Percentiles rank a stretch among this genome's conserved stretches.
Conservation (phyloP, 1,140 invertebrate genomes). For the Pygmarrhopalites habei region DNA sequence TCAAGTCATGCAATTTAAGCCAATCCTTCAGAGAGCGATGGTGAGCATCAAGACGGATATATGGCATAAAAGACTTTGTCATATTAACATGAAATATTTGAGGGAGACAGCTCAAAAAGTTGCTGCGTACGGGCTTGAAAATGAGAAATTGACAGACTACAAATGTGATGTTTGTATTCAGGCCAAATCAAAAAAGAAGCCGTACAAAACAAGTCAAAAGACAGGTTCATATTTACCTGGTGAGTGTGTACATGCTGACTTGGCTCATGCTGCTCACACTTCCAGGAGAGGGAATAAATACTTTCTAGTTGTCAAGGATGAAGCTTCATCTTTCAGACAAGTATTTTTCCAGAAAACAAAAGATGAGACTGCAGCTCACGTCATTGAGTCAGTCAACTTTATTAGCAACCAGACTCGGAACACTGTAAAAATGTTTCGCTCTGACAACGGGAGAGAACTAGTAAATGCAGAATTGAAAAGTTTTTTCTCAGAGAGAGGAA, state of each 20-base stretch:
- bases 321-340: not conserved
- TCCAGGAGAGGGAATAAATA: slow-evolving; percentile 12
- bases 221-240: not conserved
- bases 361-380: not conserved
- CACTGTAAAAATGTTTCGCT: slow-evolving; percentile 16
- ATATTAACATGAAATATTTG: not conserved
- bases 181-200: not conserved
- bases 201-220: not conserved
- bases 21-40: not conserved
- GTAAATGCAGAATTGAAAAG: slow-evolving; percentile 18
- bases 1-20: slow-evolving; percentile 2
- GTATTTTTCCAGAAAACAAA: slow-evolving; percentile 4
- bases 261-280: not conserved
- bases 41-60: not conserved
- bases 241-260: slow-evolving; percentile 11
- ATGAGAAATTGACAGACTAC: not conserved
- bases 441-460: slow-evolving; percentile 25
- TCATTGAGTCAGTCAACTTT: not conserved
- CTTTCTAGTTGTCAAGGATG: slow-evolving; percentile 13
- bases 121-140: not conserved
- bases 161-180: not conserved
- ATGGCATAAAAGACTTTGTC: not conserved
- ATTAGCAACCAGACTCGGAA: not conserved
- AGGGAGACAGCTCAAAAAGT: not conserved
- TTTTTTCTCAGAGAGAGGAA: slow-evolving; percentile 1